These are phyloP conservation scores for Phymatocera aterrima DNA, from an alignment of 2,888 invertebrate species.

Conservation along the genomic window DNA sequence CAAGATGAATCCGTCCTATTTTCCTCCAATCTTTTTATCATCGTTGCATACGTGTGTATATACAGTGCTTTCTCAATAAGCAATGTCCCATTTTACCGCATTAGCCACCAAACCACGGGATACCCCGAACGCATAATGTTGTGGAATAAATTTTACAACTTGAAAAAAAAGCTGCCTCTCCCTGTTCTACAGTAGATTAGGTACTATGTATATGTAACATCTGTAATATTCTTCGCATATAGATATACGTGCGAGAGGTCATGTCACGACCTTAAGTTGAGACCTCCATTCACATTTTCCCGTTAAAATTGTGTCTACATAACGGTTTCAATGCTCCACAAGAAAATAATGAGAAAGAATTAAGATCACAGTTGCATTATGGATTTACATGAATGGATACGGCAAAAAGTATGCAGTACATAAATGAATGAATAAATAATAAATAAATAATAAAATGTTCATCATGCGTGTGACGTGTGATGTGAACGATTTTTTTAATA, in stretches of 20 bases:
- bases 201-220: not conserved
- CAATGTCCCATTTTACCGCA: not conserved
- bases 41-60: no score
- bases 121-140: not conserved
- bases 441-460: no score
- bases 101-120: not conserved
- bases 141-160: slow-evolving; percentile 4
- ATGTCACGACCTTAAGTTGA: slow-evolving; percentile 11
- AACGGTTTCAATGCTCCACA: not conserved
- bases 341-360: not conserved
- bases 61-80: not conserved
- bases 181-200: not conserved
- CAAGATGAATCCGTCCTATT: not conserved
- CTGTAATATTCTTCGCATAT: no score
- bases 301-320: slow-evolving; percentile 20
- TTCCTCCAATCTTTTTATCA: not conserved
- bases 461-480: no score
- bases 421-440: no score
- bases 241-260: slow-evolving; percentile 18
- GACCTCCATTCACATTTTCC: slow-evolving; percentile 31
- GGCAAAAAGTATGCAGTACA: no score
- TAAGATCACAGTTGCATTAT: not conserved
- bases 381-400: no score
- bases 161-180: not conserved
- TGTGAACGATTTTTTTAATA: no score